These are phyloP conservation scores for Coendou prehensilis DNA, from an alignment of 2,797 vertebrate genomes.

Conservation along the genomic window DNA sequence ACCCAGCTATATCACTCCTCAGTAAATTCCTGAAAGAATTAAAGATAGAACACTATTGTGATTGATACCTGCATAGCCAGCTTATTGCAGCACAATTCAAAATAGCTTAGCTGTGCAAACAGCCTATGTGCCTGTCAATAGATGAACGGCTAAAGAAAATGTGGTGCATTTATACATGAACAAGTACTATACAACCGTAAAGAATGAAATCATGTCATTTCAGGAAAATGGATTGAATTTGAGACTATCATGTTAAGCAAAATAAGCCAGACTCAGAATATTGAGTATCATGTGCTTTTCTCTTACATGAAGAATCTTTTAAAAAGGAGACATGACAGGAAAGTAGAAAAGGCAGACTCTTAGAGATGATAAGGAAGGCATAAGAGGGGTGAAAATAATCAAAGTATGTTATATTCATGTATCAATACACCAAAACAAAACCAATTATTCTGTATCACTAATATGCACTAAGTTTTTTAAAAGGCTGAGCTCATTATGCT, in stretches of 20 bases:
- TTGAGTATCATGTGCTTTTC: background rate
- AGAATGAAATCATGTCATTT: background rate
- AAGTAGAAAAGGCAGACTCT: background rate
- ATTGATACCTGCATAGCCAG: background rate
- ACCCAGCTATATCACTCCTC: background rate
- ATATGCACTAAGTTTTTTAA: background rate
- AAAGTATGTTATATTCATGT: background rate
- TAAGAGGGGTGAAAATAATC: background rate
- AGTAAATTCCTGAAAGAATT: background rate
- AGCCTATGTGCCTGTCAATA: background rate
- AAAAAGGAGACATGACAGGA: background rate
- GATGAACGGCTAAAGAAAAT: background rate
- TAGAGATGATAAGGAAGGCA: background rate
- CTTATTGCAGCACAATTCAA: background rate
- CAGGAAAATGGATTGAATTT: background rate
- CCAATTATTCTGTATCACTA: background rate
- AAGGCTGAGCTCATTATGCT: background rate
- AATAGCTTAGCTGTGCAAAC: background rate
- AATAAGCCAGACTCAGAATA: background rate
- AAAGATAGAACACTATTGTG: background rate
- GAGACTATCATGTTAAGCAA: background rate
- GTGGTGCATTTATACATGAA: background rate
- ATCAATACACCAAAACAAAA: background rate
- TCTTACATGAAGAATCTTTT: background rate
- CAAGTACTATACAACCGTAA: background rate